Conservation (phyloP, 2,113 vertebrate species). For the Clarias gariepinus region DNA sequence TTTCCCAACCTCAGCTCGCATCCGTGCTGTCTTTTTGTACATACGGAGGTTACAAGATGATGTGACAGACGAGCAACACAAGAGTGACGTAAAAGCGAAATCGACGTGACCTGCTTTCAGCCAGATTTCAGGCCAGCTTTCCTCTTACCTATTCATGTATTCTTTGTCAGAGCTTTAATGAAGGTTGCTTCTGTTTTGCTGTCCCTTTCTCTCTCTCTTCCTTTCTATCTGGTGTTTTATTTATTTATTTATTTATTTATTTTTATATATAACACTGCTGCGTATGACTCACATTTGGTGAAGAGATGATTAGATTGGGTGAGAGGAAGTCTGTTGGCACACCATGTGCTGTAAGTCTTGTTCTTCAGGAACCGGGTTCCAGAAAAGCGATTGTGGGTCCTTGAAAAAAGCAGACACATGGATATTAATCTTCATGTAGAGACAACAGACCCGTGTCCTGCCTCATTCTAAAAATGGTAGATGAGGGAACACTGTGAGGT, state of each 20-base stretch:
- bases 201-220: neutral
- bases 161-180: constrained; percentile 47
- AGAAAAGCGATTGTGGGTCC: constrained; percentile 53
- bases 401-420: constrained; percentile 51
- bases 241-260: neutral
- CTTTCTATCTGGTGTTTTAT: neutral
- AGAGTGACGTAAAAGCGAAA: constrained; percentile 25
- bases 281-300: constrained; percentile 37
- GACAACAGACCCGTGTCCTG: constrained; percentile 52
- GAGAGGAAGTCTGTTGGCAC: constrained; percentile 39
- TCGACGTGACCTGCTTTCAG: constrained; percentile 35
- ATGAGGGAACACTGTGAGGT: constrained; percentile 39
- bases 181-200: constrained; percentile 34
- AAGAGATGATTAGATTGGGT: constrained; percentile 27
- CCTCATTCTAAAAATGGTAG: constrained; percentile 53
- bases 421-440: constrained; percentile 68
- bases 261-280: constrained; percentile 33
- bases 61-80: constrained; percentile 30
- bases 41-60: constrained; percentile 36
- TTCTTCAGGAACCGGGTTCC: constrained; percentile 49
- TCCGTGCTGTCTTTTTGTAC: constrained; percentile 46
- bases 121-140: constrained; percentile 40
- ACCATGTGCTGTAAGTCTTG: constrained; percentile 47
- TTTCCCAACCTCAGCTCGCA: constrained; percentile 9
- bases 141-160: constrained; percentile 50